Percentiles rank a stretch among this genome's conserved stretches.
Evolutionary conservation across 2,888 invertebrate species (phyloP).

Genomic region (Nemapogon koenigi): DNA sequence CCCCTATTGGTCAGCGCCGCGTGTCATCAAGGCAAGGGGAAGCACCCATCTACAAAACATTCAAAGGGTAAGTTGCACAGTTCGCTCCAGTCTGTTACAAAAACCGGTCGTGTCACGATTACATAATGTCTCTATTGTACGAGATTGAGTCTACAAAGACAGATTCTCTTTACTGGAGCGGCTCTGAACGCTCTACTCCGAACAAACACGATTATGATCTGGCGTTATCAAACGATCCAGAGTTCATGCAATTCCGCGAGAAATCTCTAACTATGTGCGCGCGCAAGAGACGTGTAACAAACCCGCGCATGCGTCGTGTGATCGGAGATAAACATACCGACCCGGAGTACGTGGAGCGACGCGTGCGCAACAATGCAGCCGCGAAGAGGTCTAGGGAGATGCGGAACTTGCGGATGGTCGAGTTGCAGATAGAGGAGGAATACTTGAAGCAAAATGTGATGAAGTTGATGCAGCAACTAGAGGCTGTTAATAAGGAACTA

Average conservation of each 20-base stretch:
- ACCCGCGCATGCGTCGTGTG: slow-evolving; percentile 75
- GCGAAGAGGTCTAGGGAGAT: slow-evolving; percentile 94
- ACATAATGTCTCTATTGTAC: too few species aligned
- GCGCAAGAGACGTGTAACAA: slow-evolving; percentile 68
- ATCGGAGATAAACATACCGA: slow-evolving; percentile 34
- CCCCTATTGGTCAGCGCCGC: too few species aligned
- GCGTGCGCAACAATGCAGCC: slow-evolving; percentile 92
- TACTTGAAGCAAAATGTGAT: slow-evolving; percentile 72
- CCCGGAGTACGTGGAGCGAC: slow-evolving; percentile 82
- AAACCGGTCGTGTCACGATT: too few species aligned
- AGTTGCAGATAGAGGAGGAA: slow-evolving; percentile 87
- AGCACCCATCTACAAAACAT: too few species aligned
- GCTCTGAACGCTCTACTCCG: too few species aligned
- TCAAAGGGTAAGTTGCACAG: too few species aligned
- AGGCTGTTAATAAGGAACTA: slow-evolving; percentile 4
- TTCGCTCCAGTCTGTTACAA: too few species aligned
- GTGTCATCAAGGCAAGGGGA: too few species aligned
- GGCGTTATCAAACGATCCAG: too few species aligned
- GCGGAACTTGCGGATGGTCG: slow-evolving; percentile 88
- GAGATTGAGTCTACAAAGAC: too few species aligned
- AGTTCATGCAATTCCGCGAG: slow-evolving; percentile 74
- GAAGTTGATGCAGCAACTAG: slow-evolving; percentile 1
- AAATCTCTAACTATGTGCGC: slow-evolving; percentile 71
- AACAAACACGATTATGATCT: too few species aligned
- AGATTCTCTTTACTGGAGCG: too few species aligned